phyloP scores from a whole-genome alignment of 2,888 invertebrate genomes.

The Crematogaster levior region DNA sequence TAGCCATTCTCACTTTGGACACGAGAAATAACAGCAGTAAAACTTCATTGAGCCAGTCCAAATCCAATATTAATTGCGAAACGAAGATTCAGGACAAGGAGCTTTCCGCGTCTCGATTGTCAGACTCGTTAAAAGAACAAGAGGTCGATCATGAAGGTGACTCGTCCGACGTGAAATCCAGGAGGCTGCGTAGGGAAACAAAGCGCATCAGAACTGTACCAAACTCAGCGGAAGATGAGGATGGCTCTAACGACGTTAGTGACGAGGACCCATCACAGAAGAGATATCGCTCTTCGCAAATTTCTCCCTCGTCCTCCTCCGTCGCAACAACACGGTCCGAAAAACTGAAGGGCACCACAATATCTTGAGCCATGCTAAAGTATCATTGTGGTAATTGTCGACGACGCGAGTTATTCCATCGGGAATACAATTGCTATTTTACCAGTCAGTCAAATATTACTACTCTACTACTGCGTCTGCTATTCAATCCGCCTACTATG shows the following conservation, averaged over 20 bases:
- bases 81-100: slow-evolving; percentile 20
- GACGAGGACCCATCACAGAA: slow-evolving; percentile 71
- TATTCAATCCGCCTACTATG: slow-evolving; percentile 17
- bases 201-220: slow-evolving; percentile 44
- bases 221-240: slow-evolving; percentile 58
- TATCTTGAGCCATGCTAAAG: slow-evolving; percentile 73
- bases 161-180: slow-evolving; percentile 41
- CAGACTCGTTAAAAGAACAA: slow-evolving; percentile 2
- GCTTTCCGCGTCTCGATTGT: not conserved
- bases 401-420: slow-evolving; percentile 47
- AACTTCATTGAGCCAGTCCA: slow-evolving; percentile 51
- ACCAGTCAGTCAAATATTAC: slow-evolving; percentile 5
- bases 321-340: slow-evolving; percentile 67
- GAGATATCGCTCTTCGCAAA: slow-evolving; percentile 66
- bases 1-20: slow-evolving; percentile 81
- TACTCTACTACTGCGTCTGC: slow-evolving; percentile 20
- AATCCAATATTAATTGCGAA: slow-evolving; percentile 62
- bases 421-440: slow-evolving; percentile 26
- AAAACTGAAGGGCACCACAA: slow-evolving; percentile 70
- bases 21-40: slow-evolving; percentile 66
- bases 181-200: slow-evolving; percentile 13
- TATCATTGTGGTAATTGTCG: slow-evolving; percentile 62
- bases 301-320: slow-evolving; percentile 55
- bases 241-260: slow-evolving; percentile 69
- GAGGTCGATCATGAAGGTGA: not conserved